A percentile compares a stretch with the other conserved stretches of the same genome.
Conservation (phyloP, 2,797 vertebrate genomes). For the Nannoperca australis region DNA sequence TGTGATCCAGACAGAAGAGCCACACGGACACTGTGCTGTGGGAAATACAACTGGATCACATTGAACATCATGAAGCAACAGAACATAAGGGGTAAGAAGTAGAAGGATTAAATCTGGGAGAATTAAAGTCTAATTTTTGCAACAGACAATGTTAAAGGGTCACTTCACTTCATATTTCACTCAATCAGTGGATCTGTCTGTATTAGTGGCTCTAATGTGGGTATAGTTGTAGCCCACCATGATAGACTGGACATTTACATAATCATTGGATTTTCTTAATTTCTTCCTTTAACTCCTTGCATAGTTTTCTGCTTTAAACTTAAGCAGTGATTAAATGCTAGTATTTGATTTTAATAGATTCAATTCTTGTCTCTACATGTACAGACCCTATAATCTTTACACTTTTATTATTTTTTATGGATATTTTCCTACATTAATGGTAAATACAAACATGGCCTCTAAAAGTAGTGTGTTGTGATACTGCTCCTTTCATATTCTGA, state of each 20-base stretch:
- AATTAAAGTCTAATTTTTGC: not conserved
- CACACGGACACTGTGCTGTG: constrained; percentile 5
- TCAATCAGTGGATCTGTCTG: not conserved
- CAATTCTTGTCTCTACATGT: not conserved
- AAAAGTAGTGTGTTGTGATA: not conserved
- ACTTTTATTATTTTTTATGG: not conserved
- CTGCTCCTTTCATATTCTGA: not conserved
- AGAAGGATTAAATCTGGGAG: not conserved
- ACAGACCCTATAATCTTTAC: not conserved
- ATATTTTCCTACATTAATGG: not conserved
- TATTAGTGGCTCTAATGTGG: not conserved
- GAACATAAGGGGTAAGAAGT: constrained; percentile 6
- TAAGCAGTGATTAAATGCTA: not conserved
- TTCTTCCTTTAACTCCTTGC: not conserved
- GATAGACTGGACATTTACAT: not conserved
- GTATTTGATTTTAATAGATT: not conserved
- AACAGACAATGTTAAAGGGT: not conserved
- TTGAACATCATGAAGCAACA: constrained; percentile 13
- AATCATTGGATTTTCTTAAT: not conserved
- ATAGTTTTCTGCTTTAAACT: not conserved
- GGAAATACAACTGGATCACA: constrained; percentile 36
- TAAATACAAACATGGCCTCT: not conserved
- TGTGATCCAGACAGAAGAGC: constrained; percentile 40
- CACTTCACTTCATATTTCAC: constrained; percentile 1
- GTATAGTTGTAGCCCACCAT: not conserved